Base-by-base conservation (phyloP, 1,140 invertebrate species). In the Drosophila tropicalis region DNA sequence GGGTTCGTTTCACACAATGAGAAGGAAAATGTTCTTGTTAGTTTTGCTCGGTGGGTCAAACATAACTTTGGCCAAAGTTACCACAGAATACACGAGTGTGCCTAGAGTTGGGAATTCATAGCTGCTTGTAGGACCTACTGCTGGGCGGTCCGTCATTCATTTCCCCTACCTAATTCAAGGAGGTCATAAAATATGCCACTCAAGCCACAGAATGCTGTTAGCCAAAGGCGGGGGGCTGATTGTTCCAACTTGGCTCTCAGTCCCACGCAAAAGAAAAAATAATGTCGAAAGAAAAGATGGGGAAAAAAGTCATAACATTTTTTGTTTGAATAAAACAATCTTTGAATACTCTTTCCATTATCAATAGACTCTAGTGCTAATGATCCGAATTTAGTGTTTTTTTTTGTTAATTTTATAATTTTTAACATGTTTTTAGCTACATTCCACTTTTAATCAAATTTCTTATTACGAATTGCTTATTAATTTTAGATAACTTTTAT, bases 181-280 rank as follows among this genome's bases (percentile, higher is more conserved):
- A 44, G 58, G 57, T 51, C 76, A 78, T 78, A 78, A 78, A 78
- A 75, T 70, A 78, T 78, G 67, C 67, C 54, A 56, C 29, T 17
- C 63, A 54, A 74, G 62, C 67, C 71, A 51, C 62, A 74, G 70
- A 77, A 62, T 51, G 73, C 67, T 76, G 73, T 76, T 67, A 76
- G 61, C 15, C 61, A 39, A 34, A 39, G 55, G 40, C 36, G 17
- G 40, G 40, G 17, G 40, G 55, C 19, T 61, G 56, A 69, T 71
- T 47, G 47, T 62, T 67, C 70, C 62, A 40, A 19, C n/a, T 17
- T 62, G 62, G 17, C 9, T 65, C 39, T 41, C 51, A 61, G 29
- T 19, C 41, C 29, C 55, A 67, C 22, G 73, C 71, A 29, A 70
- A 47, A 17, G 15, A 47, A 47, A 56, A 73, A 70, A 60, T 63